Evolutionary conservation across 1,140 invertebrate species (phyloP).

Genomic region (Drosophila subpulchrella): DNA sequence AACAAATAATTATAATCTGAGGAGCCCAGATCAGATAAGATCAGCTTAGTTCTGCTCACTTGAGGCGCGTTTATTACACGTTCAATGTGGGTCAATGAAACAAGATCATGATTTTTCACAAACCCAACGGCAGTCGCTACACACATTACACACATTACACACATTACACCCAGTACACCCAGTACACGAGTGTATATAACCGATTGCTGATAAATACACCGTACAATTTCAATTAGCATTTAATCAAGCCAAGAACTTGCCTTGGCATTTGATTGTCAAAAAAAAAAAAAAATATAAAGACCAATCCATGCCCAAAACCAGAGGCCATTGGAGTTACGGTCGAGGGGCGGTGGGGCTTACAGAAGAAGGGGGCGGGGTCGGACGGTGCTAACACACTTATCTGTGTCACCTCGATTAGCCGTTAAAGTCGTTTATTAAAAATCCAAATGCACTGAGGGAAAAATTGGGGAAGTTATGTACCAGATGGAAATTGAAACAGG

Average conservation of each 20-base stretch:
- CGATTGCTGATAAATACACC: conserved; percentile 43
- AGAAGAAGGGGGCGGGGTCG: conserved; percentile 35
- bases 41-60: conserved; percentile 35
- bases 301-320: conserved; percentile 13
- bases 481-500: neutral
- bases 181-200: neutral
- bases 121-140: conserved; percentile 32
- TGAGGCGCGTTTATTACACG: conserved; percentile 37
- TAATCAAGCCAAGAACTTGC: conserved; percentile 62
- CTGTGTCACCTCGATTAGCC: conserved; percentile 52
- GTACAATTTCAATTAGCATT: conserved; percentile 62
- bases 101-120: conserved; percentile 51
- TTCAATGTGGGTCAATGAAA: conserved; percentile 60
- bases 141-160: conserved; percentile 6
- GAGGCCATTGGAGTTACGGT: conserved; percentile 7
- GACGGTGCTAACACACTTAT: conserved; percentile 58
- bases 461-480: neutral
- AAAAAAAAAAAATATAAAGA: conserved; percentile 22
- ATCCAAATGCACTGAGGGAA: conserved; percentile 24
- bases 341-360: neutral
- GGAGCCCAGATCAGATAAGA: conserved; percentile 23
- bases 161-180: conserved; percentile 1
- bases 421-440: conserved; percentile 30
- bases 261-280: conserved; percentile 59
- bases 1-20: conserved; percentile 3